These are phyloP conservation scores for Cryptocheilus praepositus DNA, from an alignment of 2,888 invertebrate species.

Conservation along the genomic window DNA sequence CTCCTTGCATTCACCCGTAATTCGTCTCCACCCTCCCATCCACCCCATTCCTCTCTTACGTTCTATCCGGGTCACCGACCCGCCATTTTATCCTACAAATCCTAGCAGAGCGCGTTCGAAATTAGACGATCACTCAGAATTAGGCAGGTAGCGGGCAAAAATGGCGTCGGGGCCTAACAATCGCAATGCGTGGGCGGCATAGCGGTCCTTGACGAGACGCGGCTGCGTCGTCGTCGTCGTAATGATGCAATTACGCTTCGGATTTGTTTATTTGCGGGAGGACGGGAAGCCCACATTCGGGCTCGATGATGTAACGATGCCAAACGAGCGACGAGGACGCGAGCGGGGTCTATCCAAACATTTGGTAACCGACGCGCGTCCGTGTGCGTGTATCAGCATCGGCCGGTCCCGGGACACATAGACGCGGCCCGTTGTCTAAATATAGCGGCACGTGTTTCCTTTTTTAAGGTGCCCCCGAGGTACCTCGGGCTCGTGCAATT, in stretches of 20 bases:
- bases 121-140: too few relatives aligned
- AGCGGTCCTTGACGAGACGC: not conserved
- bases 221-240: not conserved
- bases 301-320: conserved; percentile 1
- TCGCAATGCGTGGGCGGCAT: not conserved
- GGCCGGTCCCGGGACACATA: conserved; percentile 31
- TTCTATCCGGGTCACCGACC: too few relatives aligned
- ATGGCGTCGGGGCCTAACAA: too few relatives aligned
- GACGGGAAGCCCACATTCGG: not conserved
- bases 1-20: too few relatives aligned
- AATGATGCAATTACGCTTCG: not conserved
- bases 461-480: conserved; percentile 43
- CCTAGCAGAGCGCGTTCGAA: too few relatives aligned
- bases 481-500: conserved; percentile 44
- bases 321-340: conserved; percentile 1
- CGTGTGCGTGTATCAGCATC: conserved; percentile 1
- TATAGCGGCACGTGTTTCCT: conserved; percentile 49
- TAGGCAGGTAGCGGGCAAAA: too few relatives aligned
- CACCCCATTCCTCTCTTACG: too few relatives aligned
- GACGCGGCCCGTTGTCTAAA: conserved; percentile 35
- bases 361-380: conserved; percentile 4
- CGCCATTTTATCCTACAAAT: too few relatives aligned
- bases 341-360: conserved; percentile 3
- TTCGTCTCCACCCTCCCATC: too few relatives aligned
- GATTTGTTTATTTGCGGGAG: conserved; percentile 7